Evolutionary conservation across 2,888 invertebrate genomes (phyloP).

Genomic region (Aleiodes testaceus): DNA sequence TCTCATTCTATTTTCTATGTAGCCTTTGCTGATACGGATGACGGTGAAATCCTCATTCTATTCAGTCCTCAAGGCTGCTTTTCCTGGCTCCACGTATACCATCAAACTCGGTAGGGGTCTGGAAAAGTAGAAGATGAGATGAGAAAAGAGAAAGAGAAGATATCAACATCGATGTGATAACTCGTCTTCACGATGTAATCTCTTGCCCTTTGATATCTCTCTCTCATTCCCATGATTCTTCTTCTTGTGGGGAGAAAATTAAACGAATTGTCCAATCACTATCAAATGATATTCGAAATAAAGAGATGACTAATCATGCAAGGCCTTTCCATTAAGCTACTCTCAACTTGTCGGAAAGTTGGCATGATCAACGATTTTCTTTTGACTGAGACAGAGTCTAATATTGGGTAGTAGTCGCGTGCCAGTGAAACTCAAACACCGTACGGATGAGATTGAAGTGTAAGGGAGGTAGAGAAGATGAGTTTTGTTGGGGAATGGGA

Average conservation of each 20-base stretch:
- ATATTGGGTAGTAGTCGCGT: constrained; percentile 26
- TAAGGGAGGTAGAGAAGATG: background rate
- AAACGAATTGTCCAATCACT: background rate
- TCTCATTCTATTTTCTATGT: constrained; percentile 10
- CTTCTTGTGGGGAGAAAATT: background rate
- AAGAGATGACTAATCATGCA: constrained; percentile 24
- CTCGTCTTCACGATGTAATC: constrained; percentile 37
- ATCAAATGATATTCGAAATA: background rate
- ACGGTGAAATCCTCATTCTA: constrained; percentile 17
- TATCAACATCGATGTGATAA: constrained; percentile 36
- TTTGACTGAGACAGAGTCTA: constrained; percentile 26
- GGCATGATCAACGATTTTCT: constrained; percentile 20
- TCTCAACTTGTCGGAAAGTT: constrained; percentile 20
- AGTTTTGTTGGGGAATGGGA: constrained; percentile 4
- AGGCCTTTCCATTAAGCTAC: constrained; percentile 6
- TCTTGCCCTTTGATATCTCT: constrained; percentile 29
- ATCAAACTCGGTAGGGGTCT: background rate
- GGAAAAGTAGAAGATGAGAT: background rate
- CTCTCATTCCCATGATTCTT: constrained; percentile 10
- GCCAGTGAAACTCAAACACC: constrained; percentile 32
- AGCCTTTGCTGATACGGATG: constrained; percentile 7
- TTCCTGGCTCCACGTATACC: constrained; percentile 1
- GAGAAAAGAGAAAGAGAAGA: background rate
- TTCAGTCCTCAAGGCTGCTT: constrained; percentile 27
- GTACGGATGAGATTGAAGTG: constrained; percentile 11